A percentile compares a stretch with the other conserved stretches of the same genome.
phyloP scores from a whole-genome alignment of 2,888 invertebrate genomes.

The Drosophila colorata region DNA sequence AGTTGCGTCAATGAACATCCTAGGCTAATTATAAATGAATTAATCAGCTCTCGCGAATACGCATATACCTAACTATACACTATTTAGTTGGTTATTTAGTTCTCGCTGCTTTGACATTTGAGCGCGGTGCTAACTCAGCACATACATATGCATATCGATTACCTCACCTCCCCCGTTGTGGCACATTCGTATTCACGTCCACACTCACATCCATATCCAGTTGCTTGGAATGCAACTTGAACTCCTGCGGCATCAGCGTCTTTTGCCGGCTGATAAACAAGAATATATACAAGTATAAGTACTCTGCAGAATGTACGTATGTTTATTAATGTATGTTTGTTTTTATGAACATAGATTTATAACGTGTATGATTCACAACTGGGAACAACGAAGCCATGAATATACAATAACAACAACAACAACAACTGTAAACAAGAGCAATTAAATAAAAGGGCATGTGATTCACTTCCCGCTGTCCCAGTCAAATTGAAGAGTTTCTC shows the following conservation, averaged over 20 bases:
- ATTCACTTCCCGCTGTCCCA: constrained; percentile 21
- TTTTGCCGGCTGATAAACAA: constrained; percentile 20
- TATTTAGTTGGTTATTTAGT: too few species aligned
- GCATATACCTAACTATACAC: too few species aligned
- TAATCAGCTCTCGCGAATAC: neutral
- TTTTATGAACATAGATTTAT: neutral
- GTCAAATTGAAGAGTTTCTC: neutral
- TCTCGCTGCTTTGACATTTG: neutral
- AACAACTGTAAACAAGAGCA: constrained; percentile 19
- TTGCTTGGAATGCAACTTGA: constrained; percentile 28
- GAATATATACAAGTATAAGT: constrained; percentile 11
- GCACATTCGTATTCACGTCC: neutral
- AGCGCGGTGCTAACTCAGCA: neutral
- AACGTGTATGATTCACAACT: constrained; percentile 27
- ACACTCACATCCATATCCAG: constrained; percentile 16
- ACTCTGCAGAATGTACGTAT: neutral
- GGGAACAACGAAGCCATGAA: neutral
- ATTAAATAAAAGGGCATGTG: constrained; percentile 33
- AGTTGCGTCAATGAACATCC: neutral
- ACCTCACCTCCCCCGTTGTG: neutral
- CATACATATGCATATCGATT: neutral
- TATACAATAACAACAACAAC: constrained; percentile 6
- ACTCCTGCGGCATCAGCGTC: constrained; percentile 32
- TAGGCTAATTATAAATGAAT: neutral
- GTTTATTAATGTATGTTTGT: neutral